Conservation (phyloP, 2,113 vertebrate species). For the Micronycteris hirsuta region DNA sequence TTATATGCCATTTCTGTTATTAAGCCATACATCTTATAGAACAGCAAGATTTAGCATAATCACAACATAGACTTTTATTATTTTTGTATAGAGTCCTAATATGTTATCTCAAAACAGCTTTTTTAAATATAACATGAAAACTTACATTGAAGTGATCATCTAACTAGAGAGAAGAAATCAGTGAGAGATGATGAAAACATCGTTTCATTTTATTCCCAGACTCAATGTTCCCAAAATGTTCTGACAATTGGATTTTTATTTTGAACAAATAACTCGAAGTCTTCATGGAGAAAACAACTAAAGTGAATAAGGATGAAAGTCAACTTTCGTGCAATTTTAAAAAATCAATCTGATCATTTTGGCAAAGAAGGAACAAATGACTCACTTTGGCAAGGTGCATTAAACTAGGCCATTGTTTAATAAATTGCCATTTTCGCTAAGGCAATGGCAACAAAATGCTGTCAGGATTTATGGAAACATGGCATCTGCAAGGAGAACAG, state of each 20-base stretch:
- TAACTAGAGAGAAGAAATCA: constrained; percentile 41
- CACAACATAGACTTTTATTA: neutral
- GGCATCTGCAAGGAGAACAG: neutral
- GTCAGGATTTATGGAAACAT: neutral
- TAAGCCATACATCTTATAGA: constrained; percentile 16
- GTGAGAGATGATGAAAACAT: constrained; percentile 39
- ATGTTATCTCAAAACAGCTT: neutral
- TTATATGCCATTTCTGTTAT: neutral
- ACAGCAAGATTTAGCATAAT: constrained; percentile 16
- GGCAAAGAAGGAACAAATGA: constrained; percentile 12
- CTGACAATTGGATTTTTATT: constrained; percentile 55
- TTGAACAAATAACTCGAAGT: constrained; percentile 37
- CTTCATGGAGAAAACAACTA: constrained; percentile 1
- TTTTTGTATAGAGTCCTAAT: neutral
- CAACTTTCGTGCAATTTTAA: constrained; percentile 11
- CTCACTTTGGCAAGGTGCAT: neutral
- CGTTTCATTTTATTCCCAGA: neutral
- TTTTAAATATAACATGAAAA: neutral
- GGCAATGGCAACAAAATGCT: constrained; percentile 4
- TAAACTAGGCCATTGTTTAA: neutral
- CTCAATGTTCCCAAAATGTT: constrained; percentile 34
- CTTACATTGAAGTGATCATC: neutral
- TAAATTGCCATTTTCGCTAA: constrained; percentile 4
- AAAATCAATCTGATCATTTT: constrained; percentile 46
- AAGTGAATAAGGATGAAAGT: constrained; percentile 35